Percentiles rank a stretch among this genome's conserved stretches.
Conservation (phyloP, 2,113 vertebrate genomes). For the Antechinus flavipes region DNA sequence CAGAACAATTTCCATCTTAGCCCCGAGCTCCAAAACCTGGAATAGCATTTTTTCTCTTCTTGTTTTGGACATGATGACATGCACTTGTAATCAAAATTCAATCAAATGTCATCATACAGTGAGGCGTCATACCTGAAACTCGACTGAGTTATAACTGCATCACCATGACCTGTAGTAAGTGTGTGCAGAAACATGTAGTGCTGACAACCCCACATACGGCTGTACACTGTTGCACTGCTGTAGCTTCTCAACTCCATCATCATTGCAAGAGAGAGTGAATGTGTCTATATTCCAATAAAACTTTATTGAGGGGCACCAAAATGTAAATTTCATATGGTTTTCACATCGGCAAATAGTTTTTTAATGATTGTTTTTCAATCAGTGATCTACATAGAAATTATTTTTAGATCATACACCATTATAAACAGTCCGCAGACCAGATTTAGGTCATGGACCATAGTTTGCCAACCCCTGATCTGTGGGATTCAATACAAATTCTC, state of each 20-base stretch:
- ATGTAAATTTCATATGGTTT: not conserved
- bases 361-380: not conserved
- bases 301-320: not conserved
- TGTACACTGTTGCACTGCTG: not conserved
- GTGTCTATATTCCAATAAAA: not conserved
- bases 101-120: not conserved
- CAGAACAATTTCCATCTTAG: not conserved
- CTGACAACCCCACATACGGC: not conserved
- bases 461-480: not conserved
- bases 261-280: not conserved
- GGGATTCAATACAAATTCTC: not conserved
- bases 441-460: fast-evolving
- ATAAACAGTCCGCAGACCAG: not conserved
- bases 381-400: not conserved
- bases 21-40: not conserved
- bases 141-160: not conserved
- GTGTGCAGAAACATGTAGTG: not conserved
- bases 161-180: not conserved
- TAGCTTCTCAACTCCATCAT: not conserved
- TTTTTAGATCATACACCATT: not conserved
- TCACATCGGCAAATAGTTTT: not conserved
- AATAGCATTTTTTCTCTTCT: not conserved
- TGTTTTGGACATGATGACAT: not conserved
- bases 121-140: not conserved
- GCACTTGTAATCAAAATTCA: not conserved